A percentile compares a stretch with the other conserved stretches of the same genome.
phyloP scores from a whole-genome alignment of 1,140 invertebrate genomes.

The Drosophila ohnishii region DNA sequence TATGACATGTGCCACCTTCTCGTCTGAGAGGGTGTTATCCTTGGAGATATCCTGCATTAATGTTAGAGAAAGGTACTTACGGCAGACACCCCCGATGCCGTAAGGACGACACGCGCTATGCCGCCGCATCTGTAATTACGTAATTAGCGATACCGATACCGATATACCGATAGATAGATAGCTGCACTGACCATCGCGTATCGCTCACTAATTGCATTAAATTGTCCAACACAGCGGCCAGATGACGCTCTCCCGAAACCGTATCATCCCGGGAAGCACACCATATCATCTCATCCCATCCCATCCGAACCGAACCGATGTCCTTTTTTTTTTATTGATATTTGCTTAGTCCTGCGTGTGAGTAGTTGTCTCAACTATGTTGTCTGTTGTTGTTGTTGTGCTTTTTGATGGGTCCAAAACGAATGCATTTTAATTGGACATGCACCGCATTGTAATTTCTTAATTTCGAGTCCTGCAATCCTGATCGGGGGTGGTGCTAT shows the following conservation, averaged over 20 bases:
- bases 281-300: constrained; percentile 11
- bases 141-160: constrained; percentile 54
- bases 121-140: constrained; percentile 63
- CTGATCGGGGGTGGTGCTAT: constrained; percentile 15
- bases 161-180: constrained; percentile 23
- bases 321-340: constrained; percentile 59
- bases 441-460: constrained; percentile 50
- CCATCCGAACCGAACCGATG: constrained; percentile 2
- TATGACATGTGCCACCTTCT: constrained; percentile 62
- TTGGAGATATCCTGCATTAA: not conserved
- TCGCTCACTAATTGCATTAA: constrained; percentile 79
- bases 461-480: constrained; percentile 30
- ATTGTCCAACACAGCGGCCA: constrained; percentile 64
- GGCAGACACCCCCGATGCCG: not conserved
- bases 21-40: not conserved
- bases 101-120: constrained; percentile 64
- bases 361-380: constrained; percentile 52
- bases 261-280: constrained; percentile 16
- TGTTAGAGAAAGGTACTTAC: constrained; percentile 8
- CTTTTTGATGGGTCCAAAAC: constrained; percentile 28
- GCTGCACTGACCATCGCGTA: constrained; percentile 47
- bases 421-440: constrained; percentile 52
- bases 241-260: constrained; percentile 50
- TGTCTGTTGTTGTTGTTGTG: not conserved
- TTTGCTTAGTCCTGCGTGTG: constrained; percentile 57